Evolutionary conservation across 2,888 invertebrate genomes (phyloP), one percentile per base, ranked within the genome.

Genomic region (Corythucha ciliata): DNA sequence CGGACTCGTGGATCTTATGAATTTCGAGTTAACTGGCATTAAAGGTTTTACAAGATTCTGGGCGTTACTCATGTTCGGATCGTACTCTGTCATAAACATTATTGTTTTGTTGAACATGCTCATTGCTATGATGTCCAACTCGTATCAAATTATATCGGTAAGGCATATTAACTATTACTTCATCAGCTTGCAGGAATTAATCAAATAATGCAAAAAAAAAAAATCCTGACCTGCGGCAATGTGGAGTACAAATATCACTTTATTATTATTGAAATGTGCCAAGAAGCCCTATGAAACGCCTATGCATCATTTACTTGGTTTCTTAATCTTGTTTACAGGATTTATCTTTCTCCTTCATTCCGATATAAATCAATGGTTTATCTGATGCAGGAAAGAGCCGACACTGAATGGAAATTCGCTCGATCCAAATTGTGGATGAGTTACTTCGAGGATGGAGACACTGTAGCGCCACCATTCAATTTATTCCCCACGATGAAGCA

Each of bases 71-170:
- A 94, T 97, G 83, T 97, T 97, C 67, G 97, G 97, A 34, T 90
- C 89, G 4, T 97, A 97, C 71, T 92, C 92, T 52, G 92, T 91
- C 56, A 96, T 97, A 69, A 93, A 94, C 68, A 85, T 97, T 58
- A 92, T 97, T 62, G 96, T 97, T 1, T 76, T 97, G 22, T 78
- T 97, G 57, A 97, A 97, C 71, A 90, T 97, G 83, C 79, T 97
- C 33, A 96, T 97, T 67, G 97, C 97, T 65, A 97, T 97, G 97
- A 96, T 97, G 94, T 93, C 92, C 54, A 96, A 92, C 69, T 96
- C 94, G 1, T 97, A 96, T 70, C 93, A 94, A 72, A 88, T 92
- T 57, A 97, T 97, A 63, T 94, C 92, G 63, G 92, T 91, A 72
- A 78, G 80, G 74, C 10, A 7, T 2, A 10, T 14, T 4, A 32